Percentiles rank a stretch among this genome's conserved stretches.
These are phyloP conservation scores for Todiramphus saurophagus DNA, from an alignment of 2,113 vertebrate species.

Conservation along the genomic window DNA sequence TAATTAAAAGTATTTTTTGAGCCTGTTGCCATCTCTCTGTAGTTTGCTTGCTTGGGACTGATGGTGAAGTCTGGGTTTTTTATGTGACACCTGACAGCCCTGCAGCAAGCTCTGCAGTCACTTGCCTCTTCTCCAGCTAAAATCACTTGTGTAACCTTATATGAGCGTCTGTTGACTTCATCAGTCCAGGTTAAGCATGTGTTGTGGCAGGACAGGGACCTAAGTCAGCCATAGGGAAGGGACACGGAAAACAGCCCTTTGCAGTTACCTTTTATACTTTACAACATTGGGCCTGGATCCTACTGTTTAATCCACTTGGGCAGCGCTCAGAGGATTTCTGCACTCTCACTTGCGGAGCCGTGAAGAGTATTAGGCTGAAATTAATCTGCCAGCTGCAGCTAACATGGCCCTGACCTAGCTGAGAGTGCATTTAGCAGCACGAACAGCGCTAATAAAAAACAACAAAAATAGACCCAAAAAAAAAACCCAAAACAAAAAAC, in stretches of 20 bases:
- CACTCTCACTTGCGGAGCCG: background rate
- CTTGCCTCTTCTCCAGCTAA: background rate
- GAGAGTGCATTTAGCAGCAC: background rate
- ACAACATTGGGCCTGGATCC: background rate
- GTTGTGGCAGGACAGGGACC: background rate
- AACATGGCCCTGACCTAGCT: background rate
- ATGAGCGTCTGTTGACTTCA: background rate
- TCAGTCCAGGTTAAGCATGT: background rate
- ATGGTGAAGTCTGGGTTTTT: background rate
- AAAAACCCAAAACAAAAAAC: too few species aligned
- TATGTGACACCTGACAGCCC: background rate
- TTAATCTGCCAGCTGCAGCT: background rate
- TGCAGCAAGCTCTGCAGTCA: background rate
- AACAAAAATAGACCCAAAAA: background rate
- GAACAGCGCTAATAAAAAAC: background rate
- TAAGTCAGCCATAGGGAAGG: background rate
- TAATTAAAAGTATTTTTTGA: background rate
- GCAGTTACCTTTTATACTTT: background rate
- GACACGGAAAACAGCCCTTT: background rate
- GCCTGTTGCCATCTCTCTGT: background rate
- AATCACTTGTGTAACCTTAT: background rate
- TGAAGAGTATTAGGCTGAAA: background rate
- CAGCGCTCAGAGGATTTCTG: background rate
- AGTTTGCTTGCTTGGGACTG: background rate
- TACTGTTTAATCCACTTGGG: background rate